A percentile compares a stretch with the other conserved stretches of the same genome.
These are phyloP conservation scores for Indri indri DNA, from an alignment of 2,113 vertebrate species.

Conservation along the genomic window DNA sequence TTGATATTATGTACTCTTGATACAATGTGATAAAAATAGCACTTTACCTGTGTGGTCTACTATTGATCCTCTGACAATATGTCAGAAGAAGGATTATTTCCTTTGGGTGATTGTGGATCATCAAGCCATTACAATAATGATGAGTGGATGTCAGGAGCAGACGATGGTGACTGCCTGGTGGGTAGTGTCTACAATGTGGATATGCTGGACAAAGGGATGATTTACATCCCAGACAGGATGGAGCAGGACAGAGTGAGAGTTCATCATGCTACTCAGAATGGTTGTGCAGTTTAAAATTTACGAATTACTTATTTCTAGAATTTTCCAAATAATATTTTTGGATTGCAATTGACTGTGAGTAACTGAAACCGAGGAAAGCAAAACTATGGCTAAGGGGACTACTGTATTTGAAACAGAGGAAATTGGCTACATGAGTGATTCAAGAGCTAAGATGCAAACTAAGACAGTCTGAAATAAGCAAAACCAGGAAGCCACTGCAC, in stretches of 20 bases:
- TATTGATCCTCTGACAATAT: background rate
- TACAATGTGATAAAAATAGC: background rate
- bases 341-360: background rate
- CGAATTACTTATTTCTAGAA: background rate
- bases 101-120: background rate
- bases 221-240: background rate
- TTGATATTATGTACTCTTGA: background rate
- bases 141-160: background rate
- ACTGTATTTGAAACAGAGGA: background rate
- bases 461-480: background rate
- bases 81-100: background rate
- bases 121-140: background rate
- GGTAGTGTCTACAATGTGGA: background rate
- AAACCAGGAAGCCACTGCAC: background rate
- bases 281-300: background rate
- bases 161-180: background rate
- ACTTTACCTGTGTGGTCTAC: background rate
- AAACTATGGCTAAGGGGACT: background rate
- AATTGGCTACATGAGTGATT: background rate
- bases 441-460: background rate
- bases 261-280: background rate
- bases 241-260: background rate
- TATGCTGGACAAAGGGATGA: background rate
- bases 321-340: background rate
- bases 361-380: background rate